Conservation (phyloP, 2,113 vertebrate species). For the Corydoras maculifer region DNA sequence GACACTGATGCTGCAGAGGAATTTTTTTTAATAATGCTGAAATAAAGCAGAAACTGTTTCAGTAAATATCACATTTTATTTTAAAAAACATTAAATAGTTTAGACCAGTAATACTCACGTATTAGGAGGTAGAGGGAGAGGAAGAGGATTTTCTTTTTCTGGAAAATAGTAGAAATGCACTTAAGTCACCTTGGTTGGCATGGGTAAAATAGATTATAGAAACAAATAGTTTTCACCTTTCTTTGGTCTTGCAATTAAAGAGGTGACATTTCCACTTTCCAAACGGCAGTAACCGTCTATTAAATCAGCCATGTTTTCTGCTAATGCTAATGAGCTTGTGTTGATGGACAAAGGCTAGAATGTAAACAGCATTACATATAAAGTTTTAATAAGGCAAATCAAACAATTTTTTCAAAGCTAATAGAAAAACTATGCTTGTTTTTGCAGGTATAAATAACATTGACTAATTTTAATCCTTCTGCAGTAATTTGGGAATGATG, state of each 20-base stretch:
- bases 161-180: constrained; percentile 26
- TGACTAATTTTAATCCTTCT: no score
- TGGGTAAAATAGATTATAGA: not conserved
- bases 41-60: not conserved
- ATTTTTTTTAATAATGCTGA: not conserved
- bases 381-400: no score
- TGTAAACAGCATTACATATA: no score
- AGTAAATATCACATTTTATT: not conserved
- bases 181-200: not conserved
- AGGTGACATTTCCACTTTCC: constrained; percentile 57
- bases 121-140: constrained; percentile 64
- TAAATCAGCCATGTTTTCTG: constrained; percentile 92
- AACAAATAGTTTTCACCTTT: constrained; percentile 55
- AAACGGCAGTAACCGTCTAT: constrained; percentile 88
- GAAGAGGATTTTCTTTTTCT: constrained; percentile 51
- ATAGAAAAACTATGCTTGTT: no score
- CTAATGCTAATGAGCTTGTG: constrained; percentile 72
- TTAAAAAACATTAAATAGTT: not conserved
- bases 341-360: constrained; percentile 77
- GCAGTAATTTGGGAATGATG: no score
- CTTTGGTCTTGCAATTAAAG: constrained; percentile 65
- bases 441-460: no score
- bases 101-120: constrained; percentile 43
- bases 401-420: no score
- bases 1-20: not conserved